Evolutionary conservation across 2,113 vertebrate genomes (phyloP), one percentile per base, ranked within the genome.

Genomic region (Pteropus alecto): DNA sequence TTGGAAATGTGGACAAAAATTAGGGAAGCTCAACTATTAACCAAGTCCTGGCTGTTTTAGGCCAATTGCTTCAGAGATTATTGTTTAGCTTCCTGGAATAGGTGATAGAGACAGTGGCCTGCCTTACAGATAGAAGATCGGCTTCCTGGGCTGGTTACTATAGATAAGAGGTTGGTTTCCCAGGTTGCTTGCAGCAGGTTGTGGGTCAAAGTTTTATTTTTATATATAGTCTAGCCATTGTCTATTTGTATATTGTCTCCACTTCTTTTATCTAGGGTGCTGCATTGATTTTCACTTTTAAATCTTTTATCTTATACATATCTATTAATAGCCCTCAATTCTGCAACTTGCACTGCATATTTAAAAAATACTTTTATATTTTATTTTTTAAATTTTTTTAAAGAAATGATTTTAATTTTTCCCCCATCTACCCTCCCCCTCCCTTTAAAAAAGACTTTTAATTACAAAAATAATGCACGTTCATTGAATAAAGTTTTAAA

Each of bases 221-320:
- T 88, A 65, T 79, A 38, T 71, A 48, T 74, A 15, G 18, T 74
- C 70, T 90, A 35, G 70, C 33, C 61, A n/a, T 83, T 68, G 38
- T 58, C 60, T 74, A 7, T 30, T 74, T 94, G 51, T 68, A n/a
- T 63, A 67, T 54, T 79, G 3, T 70, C 14, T 96, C 30, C 30
- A 38, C 28, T 84, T 95, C 46, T 79, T 79, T 92, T 84, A 70
- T 26, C 67, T 68, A 82, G 8, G 4, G 73, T 79, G 33, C 67
- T 97, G 83, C 73, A 83, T 67, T 7, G 65, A n/a, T 84, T 90
- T 95, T 85, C 84, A 90, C 30, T 73, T 94, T 82, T 70, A 81
- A 79, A 68, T 60, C 28, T 16, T 87, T 87, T 71, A 8, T 73
- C 38, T 87, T 86, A 61, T 6, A 33, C 3, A 26, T 79, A 67